These are phyloP conservation scores for Hylia prasina DNA, from an alignment of 2,113 vertebrate genomes.

Conservation along the genomic window DNA sequence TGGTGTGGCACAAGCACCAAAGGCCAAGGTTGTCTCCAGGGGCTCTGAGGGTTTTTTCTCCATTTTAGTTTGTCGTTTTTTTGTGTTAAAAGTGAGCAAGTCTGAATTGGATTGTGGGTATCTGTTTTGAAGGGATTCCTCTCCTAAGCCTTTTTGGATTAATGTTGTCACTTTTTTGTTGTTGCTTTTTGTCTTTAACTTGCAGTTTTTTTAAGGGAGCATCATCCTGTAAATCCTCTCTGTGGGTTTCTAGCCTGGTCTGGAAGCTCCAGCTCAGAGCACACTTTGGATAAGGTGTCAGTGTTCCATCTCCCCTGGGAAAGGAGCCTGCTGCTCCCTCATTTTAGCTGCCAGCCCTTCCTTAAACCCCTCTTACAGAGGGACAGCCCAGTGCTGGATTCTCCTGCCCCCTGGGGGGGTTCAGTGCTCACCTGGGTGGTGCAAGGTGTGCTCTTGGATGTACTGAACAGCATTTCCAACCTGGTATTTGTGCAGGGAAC, in stretches of 20 bases:
- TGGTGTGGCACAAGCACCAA: not conserved
- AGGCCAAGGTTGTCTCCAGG: not conserved
- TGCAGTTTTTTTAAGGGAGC: not conserved
- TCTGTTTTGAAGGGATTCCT: not conserved
- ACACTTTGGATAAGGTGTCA: fast-evolving
- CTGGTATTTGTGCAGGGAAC: not conserved
- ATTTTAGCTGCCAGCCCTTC: not conserved
- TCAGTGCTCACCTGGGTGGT: not conserved
- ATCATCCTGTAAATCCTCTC: not conserved
- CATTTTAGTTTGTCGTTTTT: not conserved
- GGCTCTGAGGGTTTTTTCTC: not conserved
- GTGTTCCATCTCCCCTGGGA: not conserved
- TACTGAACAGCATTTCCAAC: not conserved
- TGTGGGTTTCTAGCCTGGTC: not conserved
- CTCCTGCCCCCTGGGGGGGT: fast-evolving
- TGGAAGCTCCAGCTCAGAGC: not conserved
- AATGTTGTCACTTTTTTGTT: not conserved
- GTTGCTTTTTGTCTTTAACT: not conserved
- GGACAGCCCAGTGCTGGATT: not conserved
- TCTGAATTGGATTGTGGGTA: not conserved
- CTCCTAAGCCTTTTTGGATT: not conserved
- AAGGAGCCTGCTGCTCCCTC: not conserved
- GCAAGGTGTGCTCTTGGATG: not conserved
- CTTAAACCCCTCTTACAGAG: not conserved
- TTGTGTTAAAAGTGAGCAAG: not conserved